phyloP scores from a whole-genome alignment of 2,797 vertebrate genomes.

The Podargus strigoides region DNA sequence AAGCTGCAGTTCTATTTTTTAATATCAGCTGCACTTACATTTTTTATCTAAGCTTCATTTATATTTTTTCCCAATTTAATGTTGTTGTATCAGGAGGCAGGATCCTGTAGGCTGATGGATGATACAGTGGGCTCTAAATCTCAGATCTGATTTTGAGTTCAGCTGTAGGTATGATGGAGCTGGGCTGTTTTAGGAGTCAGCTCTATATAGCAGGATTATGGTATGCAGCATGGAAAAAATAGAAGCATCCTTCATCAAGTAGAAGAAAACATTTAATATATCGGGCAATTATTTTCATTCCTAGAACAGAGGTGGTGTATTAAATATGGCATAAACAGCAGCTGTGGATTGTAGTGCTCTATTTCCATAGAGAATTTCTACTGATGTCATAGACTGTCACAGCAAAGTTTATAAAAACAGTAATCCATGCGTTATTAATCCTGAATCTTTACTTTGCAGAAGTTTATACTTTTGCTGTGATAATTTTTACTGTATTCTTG shows the following conservation, averaged over 20 bases:
- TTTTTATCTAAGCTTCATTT: too few relatives aligned
- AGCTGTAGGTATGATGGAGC: neutral
- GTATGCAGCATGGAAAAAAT: neutral
- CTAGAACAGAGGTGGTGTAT: neutral
- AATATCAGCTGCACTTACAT: neutral
- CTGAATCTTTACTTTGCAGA: neutral
- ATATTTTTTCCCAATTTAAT: neutral
- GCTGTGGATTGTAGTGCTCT: neutral
- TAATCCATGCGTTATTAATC: neutral
- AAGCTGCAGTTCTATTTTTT: neutral
- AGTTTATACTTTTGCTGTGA: neutral
- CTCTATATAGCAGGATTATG: neutral
- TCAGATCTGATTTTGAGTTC: neutral
- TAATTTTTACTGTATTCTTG: conserved; percentile 20
- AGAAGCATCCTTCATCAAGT: neutral
- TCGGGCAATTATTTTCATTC: neutral
- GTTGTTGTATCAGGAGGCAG: neutral
- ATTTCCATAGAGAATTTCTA: neutral
- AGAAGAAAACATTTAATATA: neutral
- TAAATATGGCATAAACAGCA: neutral
- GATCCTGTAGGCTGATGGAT: neutral
- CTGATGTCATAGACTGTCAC: neutral
- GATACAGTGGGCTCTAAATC: neutral
- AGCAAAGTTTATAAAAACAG: neutral
- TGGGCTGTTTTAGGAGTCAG: neutral